A percentile compares a stretch with the other conserved stretches of the same genome.
Conservation (phyloP, 1,140 invertebrate species). For the Sinonovacula constricta region DNA sequence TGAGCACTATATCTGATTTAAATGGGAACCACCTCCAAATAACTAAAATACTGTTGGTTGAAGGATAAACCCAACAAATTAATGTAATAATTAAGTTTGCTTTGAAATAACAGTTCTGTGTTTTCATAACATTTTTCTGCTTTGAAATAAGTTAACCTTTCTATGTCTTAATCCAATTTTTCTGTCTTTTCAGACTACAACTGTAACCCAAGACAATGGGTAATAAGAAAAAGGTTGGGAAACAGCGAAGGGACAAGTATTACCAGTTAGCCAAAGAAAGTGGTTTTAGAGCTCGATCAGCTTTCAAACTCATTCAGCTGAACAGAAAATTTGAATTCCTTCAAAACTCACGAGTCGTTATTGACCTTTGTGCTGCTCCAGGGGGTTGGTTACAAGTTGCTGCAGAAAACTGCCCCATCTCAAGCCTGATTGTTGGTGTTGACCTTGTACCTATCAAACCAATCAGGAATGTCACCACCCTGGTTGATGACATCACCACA, state of each 20-base stretch:
- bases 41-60: no score
- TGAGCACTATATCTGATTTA: no score
- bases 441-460: slow-evolving; percentile 98
- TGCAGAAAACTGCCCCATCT: slow-evolving; percentile 97
- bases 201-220: no score
- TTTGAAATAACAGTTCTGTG: no score
- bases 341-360: slow-evolving; percentile 95
- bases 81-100: no score
- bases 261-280: slow-evolving; percentile 99
- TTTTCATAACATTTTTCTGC: no score
- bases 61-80: no score
- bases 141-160: no score
- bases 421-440: slow-evolving; percentile 88
- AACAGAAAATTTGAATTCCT: slow-evolving; percentile 99
- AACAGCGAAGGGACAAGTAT: slow-evolving; percentile 98
- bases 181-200: no score
- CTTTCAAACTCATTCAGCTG: slow-evolving; percentile 98
- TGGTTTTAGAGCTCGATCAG: slow-evolving; percentile 97
- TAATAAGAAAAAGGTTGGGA: slow-evolving; percentile 98
- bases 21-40: no score
- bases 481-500: slow-evolving; percentile 98
- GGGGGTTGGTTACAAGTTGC: slow-evolving; percentile 99
- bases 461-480: slow-evolving; percentile 92
- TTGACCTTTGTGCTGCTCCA: slow-evolving; percentile 99
- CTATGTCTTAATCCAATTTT: no score